phyloP scores from a whole-genome alignment of 2,797 vertebrate genomes.

The Gobio occitaniae region DNA sequence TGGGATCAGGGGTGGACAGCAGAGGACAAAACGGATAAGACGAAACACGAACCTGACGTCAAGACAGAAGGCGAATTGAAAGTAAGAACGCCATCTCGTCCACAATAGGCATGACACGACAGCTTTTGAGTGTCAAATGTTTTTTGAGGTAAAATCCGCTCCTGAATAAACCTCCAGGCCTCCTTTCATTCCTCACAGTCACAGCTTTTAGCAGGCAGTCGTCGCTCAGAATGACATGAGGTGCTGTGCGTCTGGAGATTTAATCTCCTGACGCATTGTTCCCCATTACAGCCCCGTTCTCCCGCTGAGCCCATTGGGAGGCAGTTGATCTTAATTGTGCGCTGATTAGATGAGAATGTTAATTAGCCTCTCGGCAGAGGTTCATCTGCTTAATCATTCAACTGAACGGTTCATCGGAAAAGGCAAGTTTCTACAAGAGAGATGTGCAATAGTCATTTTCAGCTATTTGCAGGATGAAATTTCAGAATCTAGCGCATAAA shows the following conservation, averaged over 20 bases:
- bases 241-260: conserved; percentile 17
- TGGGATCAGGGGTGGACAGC: conserved; percentile 60
- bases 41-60: not conserved
- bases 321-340: conserved; percentile 40
- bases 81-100: conserved; percentile 43
- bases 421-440: conserved; percentile 41
- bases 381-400: conserved; percentile 45
- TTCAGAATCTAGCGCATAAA: not conserved
- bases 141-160: conserved; percentile 2
- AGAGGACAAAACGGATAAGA: not conserved
- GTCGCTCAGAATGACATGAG: not conserved
- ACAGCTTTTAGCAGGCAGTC: not conserved
- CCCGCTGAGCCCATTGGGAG: conserved; percentile 32
- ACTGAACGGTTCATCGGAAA: conserved; percentile 27
- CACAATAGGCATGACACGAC: not conserved
- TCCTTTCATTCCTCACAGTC: not conserved
- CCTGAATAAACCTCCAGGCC: not conserved
- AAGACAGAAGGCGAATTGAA: conserved; percentile 9
- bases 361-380: conserved; percentile 46
- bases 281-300: conserved; percentile 32
- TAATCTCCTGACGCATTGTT: conserved; percentile 42
- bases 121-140: not conserved
- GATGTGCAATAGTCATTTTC: not conserved
- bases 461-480: not conserved
- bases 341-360: conserved; percentile 56